phyloP scores from a whole-genome alignment of 2,888 invertebrate genomes.

The Drosophila nr. perissopoda region DNA sequence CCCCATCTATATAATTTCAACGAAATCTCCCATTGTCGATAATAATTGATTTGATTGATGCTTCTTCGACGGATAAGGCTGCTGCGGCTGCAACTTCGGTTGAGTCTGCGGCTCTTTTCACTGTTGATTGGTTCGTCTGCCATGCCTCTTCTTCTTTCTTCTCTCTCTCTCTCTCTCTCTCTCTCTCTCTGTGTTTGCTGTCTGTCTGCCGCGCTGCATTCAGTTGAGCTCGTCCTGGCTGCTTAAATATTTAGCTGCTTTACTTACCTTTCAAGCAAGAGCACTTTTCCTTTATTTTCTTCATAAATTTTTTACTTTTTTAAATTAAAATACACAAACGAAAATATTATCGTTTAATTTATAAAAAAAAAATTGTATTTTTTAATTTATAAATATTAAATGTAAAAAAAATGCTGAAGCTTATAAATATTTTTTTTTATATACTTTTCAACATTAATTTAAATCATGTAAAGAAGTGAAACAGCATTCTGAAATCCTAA shows the following conservation, averaged over 20 bases:
- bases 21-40: constrained; percentile 79
- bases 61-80: constrained; percentile 66
- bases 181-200: constrained; percentile 6
- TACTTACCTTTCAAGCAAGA: neutral
- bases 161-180: constrained; percentile 30
- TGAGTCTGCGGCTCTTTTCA: constrained; percentile 45
- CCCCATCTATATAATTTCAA: constrained; percentile 65
- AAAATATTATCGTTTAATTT: neutral
- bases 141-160: constrained; percentile 11
- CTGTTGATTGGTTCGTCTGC: constrained; percentile 63
- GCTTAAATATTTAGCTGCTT: neutral
- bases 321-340: too few species aligned
- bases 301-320: neutral
- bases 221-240: constrained; percentile 11
- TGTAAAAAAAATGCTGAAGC: neutral
- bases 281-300: too few species aligned
- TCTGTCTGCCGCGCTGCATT: neutral
- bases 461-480: neutral
- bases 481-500: neutral
- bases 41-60: constrained; percentile 85
- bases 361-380: neutral
- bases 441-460: neutral
- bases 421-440: neutral
- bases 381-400: neutral
- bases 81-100: constrained; percentile 31